phyloP scores from a whole-genome alignment of 2,797 vertebrate genomes.

The Pangasius djambal region DNA sequence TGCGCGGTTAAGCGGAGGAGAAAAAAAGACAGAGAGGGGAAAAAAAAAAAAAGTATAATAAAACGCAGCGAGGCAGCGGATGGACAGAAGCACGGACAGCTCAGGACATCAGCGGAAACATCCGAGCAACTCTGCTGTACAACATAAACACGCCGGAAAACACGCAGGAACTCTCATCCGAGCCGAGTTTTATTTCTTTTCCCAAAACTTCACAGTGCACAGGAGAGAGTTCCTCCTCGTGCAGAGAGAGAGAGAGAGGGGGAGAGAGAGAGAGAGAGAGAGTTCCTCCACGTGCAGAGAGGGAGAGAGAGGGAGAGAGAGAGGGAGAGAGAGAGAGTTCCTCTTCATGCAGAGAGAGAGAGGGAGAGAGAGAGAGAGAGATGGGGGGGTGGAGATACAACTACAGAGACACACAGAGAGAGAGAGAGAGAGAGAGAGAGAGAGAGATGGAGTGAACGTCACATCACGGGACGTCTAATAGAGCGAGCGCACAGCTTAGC shows the following conservation, averaged over 20 bases:
- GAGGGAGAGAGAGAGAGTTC: no score
- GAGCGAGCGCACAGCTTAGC: constrained; percentile 73
- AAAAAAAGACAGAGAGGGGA: neutral
- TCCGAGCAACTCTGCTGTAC: neutral
- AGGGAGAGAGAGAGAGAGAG: neutral
- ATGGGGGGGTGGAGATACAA: no score
- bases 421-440: neutral
- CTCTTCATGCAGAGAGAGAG: neutral
- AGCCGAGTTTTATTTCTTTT: neutral
- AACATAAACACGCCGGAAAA: neutral
- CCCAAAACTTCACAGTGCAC: neutral
- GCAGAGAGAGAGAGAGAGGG: neutral
- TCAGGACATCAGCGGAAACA: constrained; percentile 7
- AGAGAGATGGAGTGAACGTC: neutral
- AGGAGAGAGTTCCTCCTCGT: neutral
- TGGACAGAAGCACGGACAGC: neutral
- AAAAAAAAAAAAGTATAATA: neutral
- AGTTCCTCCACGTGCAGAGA: neutral
- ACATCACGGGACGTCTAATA: constrained; percentile 61
- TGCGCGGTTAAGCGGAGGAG: neutral
- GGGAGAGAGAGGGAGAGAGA: neutral
- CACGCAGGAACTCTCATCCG: neutral
- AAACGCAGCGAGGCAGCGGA: neutral
- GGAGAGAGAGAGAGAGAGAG: neutral
- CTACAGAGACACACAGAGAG: neutral